Conservation (phyloP, 2,888 invertebrate species). For the Pristionchus entomophagus region DNA sequence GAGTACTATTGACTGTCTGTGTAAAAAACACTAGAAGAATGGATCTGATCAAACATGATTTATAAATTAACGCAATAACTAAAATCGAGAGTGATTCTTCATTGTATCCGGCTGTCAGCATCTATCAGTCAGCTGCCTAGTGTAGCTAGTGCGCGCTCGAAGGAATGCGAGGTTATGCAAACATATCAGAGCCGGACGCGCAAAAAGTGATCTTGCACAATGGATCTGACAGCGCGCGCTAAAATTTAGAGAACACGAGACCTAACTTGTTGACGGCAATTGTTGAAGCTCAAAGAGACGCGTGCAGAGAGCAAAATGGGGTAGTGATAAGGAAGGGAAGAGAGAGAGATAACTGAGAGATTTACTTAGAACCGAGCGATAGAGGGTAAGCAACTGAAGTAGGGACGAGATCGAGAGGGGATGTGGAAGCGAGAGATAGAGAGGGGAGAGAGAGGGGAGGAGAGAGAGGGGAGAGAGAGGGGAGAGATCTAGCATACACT, state of each 20-base stretch:
- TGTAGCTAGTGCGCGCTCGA: not conserved
- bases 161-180: slow-evolving; percentile 15
- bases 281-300: not conserved
- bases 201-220: slow-evolving; percentile 10
- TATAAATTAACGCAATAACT: too few relatives aligned
- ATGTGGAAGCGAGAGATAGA: slow-evolving; percentile 47
- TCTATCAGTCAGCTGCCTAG: not conserved
- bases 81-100: not conserved
- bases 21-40: not conserved
- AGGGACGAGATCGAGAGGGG: slow-evolving; percentile 14
- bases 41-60: not conserved
- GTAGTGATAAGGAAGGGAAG: not conserved
- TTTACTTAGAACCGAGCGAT: slow-evolving; percentile 41
- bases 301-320: not conserved
- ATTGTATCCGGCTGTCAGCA: not conserved
- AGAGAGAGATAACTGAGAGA: slow-evolving; percentile 43
- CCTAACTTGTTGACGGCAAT: not conserved
- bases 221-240: not conserved
- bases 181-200: not conserved
- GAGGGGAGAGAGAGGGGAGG: not conserved
- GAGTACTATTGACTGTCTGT: not conserved
- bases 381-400: slow-evolving; percentile 33
- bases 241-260: not conserved
- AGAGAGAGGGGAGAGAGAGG: not conserved
- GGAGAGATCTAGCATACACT: slow-evolving; percentile 30